Evolutionary conservation across 37 sponge, comb jelly and placozoan genomes (phyloP).

Genomic region (Beroe ovata): DNA sequence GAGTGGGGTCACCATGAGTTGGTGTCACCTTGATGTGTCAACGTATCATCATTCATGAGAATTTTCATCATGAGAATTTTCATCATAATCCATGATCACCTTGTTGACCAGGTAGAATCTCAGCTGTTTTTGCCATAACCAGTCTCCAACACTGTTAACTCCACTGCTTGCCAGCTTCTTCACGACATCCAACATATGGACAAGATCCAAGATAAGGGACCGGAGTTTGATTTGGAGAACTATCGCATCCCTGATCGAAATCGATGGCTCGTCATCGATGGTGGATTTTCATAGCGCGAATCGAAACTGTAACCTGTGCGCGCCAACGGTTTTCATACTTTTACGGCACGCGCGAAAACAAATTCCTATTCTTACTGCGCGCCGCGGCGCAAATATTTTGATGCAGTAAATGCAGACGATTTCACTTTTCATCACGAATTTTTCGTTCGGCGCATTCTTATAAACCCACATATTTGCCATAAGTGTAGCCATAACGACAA

Average conservation of each 20-base stretch:
- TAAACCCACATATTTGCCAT: neutral
- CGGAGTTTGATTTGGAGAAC: slow-evolving; percentile 80
- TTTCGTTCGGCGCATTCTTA: neutral
- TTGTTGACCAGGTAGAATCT: slow-evolving; percentile 76
- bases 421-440: neutral
- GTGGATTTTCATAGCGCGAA: too few relatives aligned
- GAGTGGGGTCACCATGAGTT: too few relatives aligned
- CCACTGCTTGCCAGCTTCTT: slow-evolving; percentile 66
- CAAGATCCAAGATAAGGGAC: slow-evolving; percentile 90
- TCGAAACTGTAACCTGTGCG: too few relatives aligned
- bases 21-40: too few relatives aligned
- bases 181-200: slow-evolving; percentile 88
- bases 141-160: slow-evolving; percentile 69
- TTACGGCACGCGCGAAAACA: too few relatives aligned
- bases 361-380: too few relatives aligned
- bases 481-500: neutral
- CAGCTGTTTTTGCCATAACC: slow-evolving; percentile 98
- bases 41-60: too few relatives aligned
- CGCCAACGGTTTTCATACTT: too few relatives aligned
- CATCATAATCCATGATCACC: too few relatives aligned
- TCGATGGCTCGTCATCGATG: too few relatives aligned
- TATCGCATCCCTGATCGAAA: slow-evolving; percentile 2
- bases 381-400: neutral
- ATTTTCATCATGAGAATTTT: too few relatives aligned
- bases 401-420: neutral